A percentile compares a stretch with the other conserved stretches of the same genome.
Conservation (phyloP, 1,140 invertebrate genomes). For the Elysia chlorotica region DNA sequence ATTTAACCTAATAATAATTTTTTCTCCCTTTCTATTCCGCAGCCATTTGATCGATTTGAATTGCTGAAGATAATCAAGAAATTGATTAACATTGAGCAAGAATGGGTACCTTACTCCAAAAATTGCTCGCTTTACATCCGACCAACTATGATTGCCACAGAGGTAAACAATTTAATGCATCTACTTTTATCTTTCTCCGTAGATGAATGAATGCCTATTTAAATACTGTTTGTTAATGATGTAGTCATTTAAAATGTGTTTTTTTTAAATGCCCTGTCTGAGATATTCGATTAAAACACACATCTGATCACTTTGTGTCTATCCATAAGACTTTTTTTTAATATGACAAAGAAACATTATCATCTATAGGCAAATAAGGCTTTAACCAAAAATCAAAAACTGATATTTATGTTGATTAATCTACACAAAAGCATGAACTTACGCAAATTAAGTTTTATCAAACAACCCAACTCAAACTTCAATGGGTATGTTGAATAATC, state of each 20-base stretch:
- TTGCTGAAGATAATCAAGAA: slow-evolving; percentile 85
- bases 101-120: slow-evolving; percentile 91
- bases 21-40: slow-evolving; percentile 27
- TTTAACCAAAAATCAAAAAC: no score
- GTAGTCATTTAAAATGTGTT: background rate
- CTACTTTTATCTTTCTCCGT: background rate
- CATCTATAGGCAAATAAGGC: no score
- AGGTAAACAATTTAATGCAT: slow-evolving; percentile 72
- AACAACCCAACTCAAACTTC: background rate
- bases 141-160: slow-evolving; percentile 95
- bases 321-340: background rate
- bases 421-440: no score
- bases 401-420: no score
- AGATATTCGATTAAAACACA: background rate
- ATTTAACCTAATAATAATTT: background rate
- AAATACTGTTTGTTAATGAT: background rate
- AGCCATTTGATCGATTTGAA: slow-evolving; percentile 85
- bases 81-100: slow-evolving; percentile 89
- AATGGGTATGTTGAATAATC: background rate
- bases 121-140: slow-evolving; percentile 90
- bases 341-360: no score
- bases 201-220: background rate
- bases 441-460: background rate
- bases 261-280: background rate
- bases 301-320: background rate